A percentile compares a stretch with the other conserved stretches of the same genome.
Evolutionary conservation across 2,888 invertebrate genomes (phyloP).

Genomic region (Xanthorhoe designata): DNA sequence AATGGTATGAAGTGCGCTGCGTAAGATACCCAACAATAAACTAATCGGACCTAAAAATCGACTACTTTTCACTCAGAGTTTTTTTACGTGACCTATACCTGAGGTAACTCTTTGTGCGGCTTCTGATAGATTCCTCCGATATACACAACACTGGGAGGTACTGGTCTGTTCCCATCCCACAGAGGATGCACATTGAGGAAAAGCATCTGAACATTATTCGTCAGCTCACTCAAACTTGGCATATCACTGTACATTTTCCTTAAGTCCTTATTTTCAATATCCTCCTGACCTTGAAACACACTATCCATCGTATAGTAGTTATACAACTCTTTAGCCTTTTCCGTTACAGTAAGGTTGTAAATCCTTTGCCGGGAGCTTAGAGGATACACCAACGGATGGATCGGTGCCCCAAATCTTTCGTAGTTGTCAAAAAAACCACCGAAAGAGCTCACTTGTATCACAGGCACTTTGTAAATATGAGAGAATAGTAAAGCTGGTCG

Average conservation of each 20-base stretch:
- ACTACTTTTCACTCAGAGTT: no score
- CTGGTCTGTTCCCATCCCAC: constrained; percentile 60
- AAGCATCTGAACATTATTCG: constrained; percentile 55
- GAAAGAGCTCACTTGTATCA: constrained; percentile 58
- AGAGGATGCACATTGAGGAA: constrained; percentile 68
- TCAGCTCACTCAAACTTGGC: constrained; percentile 44
- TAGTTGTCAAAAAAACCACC: constrained; percentile 37
- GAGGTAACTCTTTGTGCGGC: constrained; percentile 60
- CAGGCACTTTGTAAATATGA: constrained; percentile 53
- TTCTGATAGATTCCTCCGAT: constrained; percentile 69
- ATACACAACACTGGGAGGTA: constrained; percentile 65
- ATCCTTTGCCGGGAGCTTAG: constrained; percentile 39
- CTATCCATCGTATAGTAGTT: constrained; percentile 36
- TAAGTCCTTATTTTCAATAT: constrained; percentile 30
- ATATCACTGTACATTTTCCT: constrained; percentile 36
- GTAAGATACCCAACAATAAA: no score
- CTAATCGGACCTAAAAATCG: no score
- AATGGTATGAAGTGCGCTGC: no score
- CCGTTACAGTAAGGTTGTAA: constrained; percentile 52
- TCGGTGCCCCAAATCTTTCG: constrained; percentile 51
- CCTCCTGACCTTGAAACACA: constrained; percentile 11
- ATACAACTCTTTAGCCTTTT: constrained; percentile 51
- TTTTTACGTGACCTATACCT: no score
- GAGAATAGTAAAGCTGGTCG: constrained; percentile 44
- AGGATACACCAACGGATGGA: constrained; percentile 57